phyloP scores from a whole-genome alignment of 2,888 invertebrate species.

The Bombyx huttoni region DNA sequence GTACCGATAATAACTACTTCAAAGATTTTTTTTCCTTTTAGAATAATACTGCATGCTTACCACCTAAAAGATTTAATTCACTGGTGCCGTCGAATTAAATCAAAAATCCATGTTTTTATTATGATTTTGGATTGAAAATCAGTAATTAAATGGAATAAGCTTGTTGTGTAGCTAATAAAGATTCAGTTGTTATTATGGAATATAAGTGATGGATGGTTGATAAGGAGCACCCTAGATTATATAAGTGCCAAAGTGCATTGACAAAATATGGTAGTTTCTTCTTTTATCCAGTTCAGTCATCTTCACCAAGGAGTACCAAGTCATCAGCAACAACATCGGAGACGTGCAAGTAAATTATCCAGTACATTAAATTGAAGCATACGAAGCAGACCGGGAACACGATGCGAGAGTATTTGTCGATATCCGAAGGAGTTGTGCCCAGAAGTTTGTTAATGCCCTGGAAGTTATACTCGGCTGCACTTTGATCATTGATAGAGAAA shows the following conservation, averaged over 20 bases:
- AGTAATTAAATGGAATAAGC: not conserved
- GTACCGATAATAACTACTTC: not conserved
- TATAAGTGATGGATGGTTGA: slow-evolving; percentile 14
- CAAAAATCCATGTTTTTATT: not conserved
- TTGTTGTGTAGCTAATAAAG: not conserved
- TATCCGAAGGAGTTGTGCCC: slow-evolving; percentile 96
- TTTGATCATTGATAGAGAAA: slow-evolving; percentile 13
- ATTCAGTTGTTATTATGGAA: not conserved
- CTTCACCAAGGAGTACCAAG: slow-evolving; percentile 82
- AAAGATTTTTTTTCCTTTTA: not conserved
- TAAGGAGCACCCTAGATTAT: slow-evolving; percentile 17
- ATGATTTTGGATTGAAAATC: not conserved
- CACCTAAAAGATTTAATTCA: not conserved
- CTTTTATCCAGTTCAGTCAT: slow-evolving; percentile 25
- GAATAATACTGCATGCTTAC: not conserved
- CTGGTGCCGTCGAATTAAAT: not conserved
- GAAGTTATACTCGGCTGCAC: slow-evolving; percentile 27
- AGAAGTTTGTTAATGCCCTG: slow-evolving; percentile 91
- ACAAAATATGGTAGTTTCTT: not conserved
- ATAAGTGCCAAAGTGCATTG: slow-evolving; percentile 9
- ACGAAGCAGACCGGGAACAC: slow-evolving; percentile 99
- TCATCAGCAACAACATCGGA: slow-evolving; percentile 96
- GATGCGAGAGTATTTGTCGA: slow-evolving; percentile 99
- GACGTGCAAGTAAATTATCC: slow-evolving; percentile 96
- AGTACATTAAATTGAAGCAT: slow-evolving; percentile 98